Base-by-base conservation (phyloP, 1,140 invertebrate species). In the Oedothorax gibbosus region DNA sequence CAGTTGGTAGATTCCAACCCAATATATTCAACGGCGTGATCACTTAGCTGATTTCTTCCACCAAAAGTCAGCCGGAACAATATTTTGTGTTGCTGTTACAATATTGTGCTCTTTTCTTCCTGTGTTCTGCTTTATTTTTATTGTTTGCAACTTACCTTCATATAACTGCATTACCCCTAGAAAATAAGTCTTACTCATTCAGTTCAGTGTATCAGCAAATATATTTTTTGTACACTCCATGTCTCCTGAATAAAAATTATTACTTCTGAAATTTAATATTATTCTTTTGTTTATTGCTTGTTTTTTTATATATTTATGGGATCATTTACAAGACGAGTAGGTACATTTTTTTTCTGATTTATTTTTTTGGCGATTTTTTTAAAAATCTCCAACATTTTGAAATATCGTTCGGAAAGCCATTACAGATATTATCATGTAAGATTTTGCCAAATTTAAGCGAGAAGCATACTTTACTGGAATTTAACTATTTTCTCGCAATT, bases 31-130 rank as follows among this genome's bases (percentile, higher is more conserved):
- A 71, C 78, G 66, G 12, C 66, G 18, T 62, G 78, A 81, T 81
- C 78, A 81, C 78, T 81, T 81, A 81, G 78, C 64, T 81, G 78
- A 81, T 81, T 81, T 81, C 78, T 81, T 81, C 78, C 78, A 21
- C 53, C 64, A 49, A 66, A 60, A 81, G 49, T 64, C 57, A 54
- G 62, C 18, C 15, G n/a, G 35, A 79, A 79, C 62, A 54, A 65
- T 65, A 35, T 56, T 68, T 79, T 79, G 18, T 57, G 49, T 18
- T 77, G 54, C 21, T 49, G 15, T 64, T 64, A 18, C 35, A 51
- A 12, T n/a, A 50, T 64, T 64, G 50, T n/a, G 18, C 18, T 35
- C 8, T 56, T 73, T 73, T 73, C 21, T 35, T 60, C 14, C 20
- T 57, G 20, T 9, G 20, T 71, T 15, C 51, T 72, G 51, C 49